Conservation (phyloP, 2,888 invertebrate species). For the Hybos culiciformis region DNA sequence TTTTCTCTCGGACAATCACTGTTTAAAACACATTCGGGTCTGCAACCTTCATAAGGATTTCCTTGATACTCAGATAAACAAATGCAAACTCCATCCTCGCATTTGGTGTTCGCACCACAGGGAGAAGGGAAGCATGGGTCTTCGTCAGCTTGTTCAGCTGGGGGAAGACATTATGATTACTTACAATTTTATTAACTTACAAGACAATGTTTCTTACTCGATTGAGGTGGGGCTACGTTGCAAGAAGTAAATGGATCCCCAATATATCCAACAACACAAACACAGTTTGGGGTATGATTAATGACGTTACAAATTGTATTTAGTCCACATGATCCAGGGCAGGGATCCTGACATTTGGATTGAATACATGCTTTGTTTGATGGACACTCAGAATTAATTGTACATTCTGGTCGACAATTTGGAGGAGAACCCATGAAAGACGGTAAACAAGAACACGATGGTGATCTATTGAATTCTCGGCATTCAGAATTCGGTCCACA, state of each 20-base stretch:
- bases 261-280: constrained; percentile 53
- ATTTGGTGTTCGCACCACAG: constrained; percentile 57
- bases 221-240: constrained; percentile 37
- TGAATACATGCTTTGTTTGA: constrained; percentile 63
- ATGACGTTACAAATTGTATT: constrained; percentile 49
- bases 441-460: constrained; percentile 49
- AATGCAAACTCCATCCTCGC: constrained; percentile 50
- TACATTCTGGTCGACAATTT: constrained; percentile 55
- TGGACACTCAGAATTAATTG: constrained; percentile 59
- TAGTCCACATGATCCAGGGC: constrained; percentile 62
- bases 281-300: constrained; percentile 62
- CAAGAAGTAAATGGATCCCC: constrained; percentile 60
- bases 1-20: constrained; percentile 54
- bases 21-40: constrained; percentile 67
- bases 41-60: constrained; percentile 60
- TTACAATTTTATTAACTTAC: neutral
- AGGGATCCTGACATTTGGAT: constrained; percentile 63
- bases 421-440: constrained; percentile 59
- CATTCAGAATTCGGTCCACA: constrained; percentile 58
- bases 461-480: constrained; percentile 42
- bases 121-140: constrained; percentile 49
- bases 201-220: constrained; percentile 19
- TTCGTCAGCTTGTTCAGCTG: constrained; percentile 22
- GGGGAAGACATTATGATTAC: constrained; percentile 3
- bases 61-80: constrained; percentile 58